Conservation (phyloP, 2,797 vertebrate genomes). For the Lutra lutra region DNA sequence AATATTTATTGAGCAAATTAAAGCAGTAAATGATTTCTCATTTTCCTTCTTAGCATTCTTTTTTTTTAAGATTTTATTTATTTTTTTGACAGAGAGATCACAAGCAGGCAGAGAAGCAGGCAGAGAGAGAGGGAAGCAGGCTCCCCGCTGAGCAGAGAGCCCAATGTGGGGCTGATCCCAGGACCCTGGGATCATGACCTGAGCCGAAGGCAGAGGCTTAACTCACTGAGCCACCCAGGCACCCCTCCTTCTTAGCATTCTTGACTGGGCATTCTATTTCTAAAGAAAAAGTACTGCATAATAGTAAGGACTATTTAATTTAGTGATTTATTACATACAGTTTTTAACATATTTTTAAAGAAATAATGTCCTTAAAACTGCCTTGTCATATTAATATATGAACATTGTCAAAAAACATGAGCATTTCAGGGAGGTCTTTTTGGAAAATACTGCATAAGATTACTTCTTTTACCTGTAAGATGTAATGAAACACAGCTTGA, state of each 20-base stretch:
- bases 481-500: background rate
- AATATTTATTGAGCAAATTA: conserved; percentile 24
- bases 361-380: background rate
- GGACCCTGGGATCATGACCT: too few relatives aligned
- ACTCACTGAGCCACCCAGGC: too few relatives aligned
- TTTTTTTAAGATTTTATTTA: background rate
- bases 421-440: background rate
- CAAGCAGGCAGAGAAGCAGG: too few relatives aligned
- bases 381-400: background rate
- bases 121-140: too few relatives aligned
- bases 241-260: background rate
- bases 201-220: too few relatives aligned
- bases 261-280: background rate
- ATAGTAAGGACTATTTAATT: conserved; percentile 3
- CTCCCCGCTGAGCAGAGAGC: too few relatives aligned
- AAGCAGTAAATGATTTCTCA: background rate
- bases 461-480: conserved; percentile 11
- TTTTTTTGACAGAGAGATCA: too few relatives aligned
- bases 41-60: background rate
- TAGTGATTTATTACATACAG: background rate
- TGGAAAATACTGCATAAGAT: background rate
- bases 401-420: background rate
- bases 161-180: too few relatives aligned
- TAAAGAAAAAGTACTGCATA: background rate
- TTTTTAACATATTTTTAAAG: conserved; percentile 39